A percentile compares a stretch with the other conserved stretches of the same genome.
These are phyloP conservation scores for Bubo blakistoni DNA, from an alignment of 2,113 vertebrate genomes.

Conservation along the genomic window DNA sequence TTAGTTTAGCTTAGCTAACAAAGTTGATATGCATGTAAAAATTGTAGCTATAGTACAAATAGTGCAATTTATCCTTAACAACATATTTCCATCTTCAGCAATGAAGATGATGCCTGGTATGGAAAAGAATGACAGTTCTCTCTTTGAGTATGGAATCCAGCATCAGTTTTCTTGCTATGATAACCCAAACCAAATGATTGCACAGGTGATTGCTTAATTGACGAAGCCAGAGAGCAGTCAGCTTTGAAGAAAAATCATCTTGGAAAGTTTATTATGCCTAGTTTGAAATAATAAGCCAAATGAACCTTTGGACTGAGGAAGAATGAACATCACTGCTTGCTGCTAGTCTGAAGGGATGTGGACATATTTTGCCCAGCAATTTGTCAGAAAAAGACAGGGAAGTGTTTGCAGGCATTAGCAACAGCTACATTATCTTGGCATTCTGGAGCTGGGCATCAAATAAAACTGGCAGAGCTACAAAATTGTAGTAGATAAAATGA, in stretches of 20 bases:
- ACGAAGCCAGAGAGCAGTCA: not conserved
- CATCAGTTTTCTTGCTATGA: not conserved
- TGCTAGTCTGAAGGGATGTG: not conserved
- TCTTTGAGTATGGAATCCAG: not conserved
- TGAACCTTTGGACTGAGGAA: not conserved
- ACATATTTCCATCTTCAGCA: not conserved
- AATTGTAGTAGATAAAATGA: not conserved
- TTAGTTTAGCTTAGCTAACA: not conserved
- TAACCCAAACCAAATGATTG: not conserved
- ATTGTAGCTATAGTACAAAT: not conserved
- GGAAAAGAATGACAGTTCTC: not conserved
- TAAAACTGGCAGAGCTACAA: not conserved
- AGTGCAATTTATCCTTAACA: not conserved
- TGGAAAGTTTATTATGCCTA: not conserved
- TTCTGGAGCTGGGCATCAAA: not conserved
- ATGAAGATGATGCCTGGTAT: not conserved
- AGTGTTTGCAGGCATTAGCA: not conserved
- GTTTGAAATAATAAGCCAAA: conserved; percentile 17
- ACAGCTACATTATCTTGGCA: not conserved
- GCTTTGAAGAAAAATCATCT: conserved; percentile 7
- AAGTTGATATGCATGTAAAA: not conserved
- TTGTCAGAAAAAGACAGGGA: not conserved
- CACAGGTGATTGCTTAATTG: conserved; percentile 8
- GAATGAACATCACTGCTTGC: not conserved
- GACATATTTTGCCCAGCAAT: not conserved